Conservation (phyloP, 2,888 invertebrate species). For the Deilephila porcellus region DNA sequence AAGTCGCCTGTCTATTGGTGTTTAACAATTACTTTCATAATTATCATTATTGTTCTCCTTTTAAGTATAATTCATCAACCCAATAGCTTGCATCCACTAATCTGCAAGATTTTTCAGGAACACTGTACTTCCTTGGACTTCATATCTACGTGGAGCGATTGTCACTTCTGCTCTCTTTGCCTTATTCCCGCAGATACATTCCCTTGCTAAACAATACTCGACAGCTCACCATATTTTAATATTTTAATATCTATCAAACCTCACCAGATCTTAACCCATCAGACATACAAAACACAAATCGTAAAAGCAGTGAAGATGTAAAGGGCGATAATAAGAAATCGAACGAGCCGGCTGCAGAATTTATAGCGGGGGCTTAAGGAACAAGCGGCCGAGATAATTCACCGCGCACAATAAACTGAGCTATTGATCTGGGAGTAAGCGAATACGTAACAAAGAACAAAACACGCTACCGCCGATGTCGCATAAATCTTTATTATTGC, state of each 20-base stretch:
- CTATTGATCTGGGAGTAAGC: conserved; percentile 82
- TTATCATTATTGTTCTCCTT: too few species aligned
- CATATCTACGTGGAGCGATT: too few species aligned
- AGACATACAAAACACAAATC: conserved; percentile 56
- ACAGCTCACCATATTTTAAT: too few species aligned
- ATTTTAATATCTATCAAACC: neutral
- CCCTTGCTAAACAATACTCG: too few species aligned
- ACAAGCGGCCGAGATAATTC: conserved; percentile 77
- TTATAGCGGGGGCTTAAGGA: conserved; percentile 71
- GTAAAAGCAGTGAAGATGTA: conserved; percentile 69
- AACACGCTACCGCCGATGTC: conserved; percentile 84
- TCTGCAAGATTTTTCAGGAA: too few species aligned
- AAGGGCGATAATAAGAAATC: conserved; percentile 76
- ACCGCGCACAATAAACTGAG: conserved; percentile 78
- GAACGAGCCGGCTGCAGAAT: conserved; percentile 65
- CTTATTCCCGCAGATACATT: too few species aligned
- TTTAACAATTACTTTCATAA: too few species aligned
- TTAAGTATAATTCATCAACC: too few species aligned
- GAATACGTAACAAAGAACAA: conserved; percentile 83
- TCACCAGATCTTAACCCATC: conserved; percentile 19
- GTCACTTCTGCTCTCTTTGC: too few species aligned
- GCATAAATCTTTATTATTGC: conserved; percentile 85
- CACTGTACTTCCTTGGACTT: too few species aligned
- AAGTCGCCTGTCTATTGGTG: too few species aligned
- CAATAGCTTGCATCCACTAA: too few species aligned